These are phyloP conservation scores for Caerostris darwini DNA, from an alignment of 1,140 invertebrate species.

Conservation along the genomic window DNA sequence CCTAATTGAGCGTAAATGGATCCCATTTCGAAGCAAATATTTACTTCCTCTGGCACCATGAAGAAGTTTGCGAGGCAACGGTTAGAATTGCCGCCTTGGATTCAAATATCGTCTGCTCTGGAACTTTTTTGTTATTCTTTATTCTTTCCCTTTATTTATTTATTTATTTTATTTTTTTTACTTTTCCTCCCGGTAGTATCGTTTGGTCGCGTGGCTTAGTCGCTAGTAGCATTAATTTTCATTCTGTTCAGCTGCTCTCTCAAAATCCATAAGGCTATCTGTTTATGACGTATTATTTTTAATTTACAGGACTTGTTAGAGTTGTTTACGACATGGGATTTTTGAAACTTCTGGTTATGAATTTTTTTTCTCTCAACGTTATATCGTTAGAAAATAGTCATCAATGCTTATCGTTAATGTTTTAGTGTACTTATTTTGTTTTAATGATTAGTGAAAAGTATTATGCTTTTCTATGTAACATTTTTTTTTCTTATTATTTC, in stretches of 20 bases:
- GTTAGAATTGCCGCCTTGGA: no score
- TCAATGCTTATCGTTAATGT: conserved; percentile 42
- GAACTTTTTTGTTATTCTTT: not conserved
- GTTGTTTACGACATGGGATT: conserved; percentile 53
- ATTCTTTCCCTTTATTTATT: not conserved
- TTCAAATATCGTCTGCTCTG: conserved; percentile 32
- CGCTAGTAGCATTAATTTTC: conserved; percentile 67
- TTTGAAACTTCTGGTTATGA: conserved; percentile 10
- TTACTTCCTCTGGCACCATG: no score
- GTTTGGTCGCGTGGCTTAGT: conserved; percentile 34
- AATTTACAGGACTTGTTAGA: conserved; percentile 68
- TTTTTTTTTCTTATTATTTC: not conserved
- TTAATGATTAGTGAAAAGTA: conserved; percentile 20
- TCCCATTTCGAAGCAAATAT: no score
- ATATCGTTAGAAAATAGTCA: not conserved
- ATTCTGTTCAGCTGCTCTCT: not conserved
- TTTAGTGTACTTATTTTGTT: conserved; percentile 23
- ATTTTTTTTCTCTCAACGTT: not conserved
- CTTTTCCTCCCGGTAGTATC: conserved; percentile 15
- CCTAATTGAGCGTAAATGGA: no score
- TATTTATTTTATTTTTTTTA: not conserved
- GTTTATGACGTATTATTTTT: conserved; percentile 72
- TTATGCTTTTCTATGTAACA: not conserved
- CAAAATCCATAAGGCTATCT: not conserved
- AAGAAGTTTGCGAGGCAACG: no score